These are phyloP conservation scores for Zygaena filipendulae DNA, from an alignment of 2,888 invertebrate species.

Conservation along the genomic window DNA sequence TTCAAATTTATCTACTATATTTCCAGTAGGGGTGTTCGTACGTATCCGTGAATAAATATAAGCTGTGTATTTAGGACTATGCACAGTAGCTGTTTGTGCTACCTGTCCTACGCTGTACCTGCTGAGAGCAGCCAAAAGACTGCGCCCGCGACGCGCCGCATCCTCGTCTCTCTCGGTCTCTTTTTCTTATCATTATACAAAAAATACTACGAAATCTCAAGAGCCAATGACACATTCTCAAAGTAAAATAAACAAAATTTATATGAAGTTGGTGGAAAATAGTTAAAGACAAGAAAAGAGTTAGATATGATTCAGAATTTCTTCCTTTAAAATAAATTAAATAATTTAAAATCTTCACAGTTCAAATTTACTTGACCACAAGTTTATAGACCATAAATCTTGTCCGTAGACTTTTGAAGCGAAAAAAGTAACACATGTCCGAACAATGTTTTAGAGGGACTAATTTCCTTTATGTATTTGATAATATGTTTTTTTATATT, in stretches of 20 bases:
- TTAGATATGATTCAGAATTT: too few relatives aligned
- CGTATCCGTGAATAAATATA: too few relatives aligned
- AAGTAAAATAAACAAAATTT: constrained; percentile 20
- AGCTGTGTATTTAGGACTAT: constrained; percentile 56
- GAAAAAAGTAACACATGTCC: constrained; percentile 68
- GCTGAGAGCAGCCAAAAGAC: constrained; percentile 16
- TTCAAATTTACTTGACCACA: constrained; percentile 27
- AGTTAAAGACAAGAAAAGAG: too few relatives aligned
- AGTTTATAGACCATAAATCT: constrained; percentile 59
- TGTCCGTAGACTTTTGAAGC: constrained; percentile 52
- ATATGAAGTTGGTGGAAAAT: too few relatives aligned
- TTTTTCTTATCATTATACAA: constrained; percentile 50
- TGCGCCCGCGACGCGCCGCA: constrained; percentile 22
- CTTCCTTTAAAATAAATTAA: too few relatives aligned
- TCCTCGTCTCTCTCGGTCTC: constrained; percentile 6
- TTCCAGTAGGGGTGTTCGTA: too few relatives aligned
- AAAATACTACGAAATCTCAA: constrained; percentile 48
- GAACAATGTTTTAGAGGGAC: constrained; percentile 60
- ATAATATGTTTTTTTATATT: constrained; percentile 43
- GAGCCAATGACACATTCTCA: too few relatives aligned
- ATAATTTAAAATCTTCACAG: background rate
- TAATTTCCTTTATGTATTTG: constrained; percentile 57
- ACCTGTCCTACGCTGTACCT: constrained; percentile 61
- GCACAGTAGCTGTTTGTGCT: constrained; percentile 57
- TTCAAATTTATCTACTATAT: too few relatives aligned